Percentiles rank a stretch among this genome's conserved stretches.
Evolutionary conservation across 2,797 vertebrate genomes (phyloP).

Genomic region (Vultur gryphus): DNA sequence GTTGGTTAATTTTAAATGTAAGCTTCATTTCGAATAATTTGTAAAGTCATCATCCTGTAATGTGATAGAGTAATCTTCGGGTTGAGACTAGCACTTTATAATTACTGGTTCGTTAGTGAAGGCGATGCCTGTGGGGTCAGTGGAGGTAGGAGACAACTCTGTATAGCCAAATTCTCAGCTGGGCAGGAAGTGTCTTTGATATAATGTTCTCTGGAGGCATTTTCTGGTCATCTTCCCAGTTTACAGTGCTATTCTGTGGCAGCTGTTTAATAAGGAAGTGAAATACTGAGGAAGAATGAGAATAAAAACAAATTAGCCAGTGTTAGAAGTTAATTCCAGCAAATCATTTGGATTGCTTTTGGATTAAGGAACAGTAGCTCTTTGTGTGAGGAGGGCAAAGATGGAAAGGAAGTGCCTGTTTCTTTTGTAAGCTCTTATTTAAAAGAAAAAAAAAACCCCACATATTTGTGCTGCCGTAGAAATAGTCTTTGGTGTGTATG

Average conservation of each 20-base stretch:
- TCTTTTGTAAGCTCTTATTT: slow-evolving; percentile 34
- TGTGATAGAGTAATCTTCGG: background rate
- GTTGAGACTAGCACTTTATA: background rate
- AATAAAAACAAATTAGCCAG: slow-evolving; percentile 67
- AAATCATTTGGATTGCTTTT: slow-evolving; percentile 63
- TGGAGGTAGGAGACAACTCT: background rate
- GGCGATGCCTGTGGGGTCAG: slow-evolving; percentile 9
- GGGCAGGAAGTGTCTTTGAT: slow-evolving; percentile 56
- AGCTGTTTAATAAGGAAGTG: slow-evolving; percentile 70
- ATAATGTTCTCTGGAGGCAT: slow-evolving; percentile 36
- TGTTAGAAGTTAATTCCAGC: slow-evolving; percentile 68
- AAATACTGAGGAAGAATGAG: slow-evolving; percentile 52
- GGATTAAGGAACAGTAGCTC: slow-evolving; percentile 62
- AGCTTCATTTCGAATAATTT: background rate
- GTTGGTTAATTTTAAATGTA: background rate
- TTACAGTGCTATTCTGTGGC: slow-evolving; percentile 54
- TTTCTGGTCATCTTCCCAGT: slow-evolving; percentile 68
- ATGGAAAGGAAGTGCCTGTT: slow-evolving; percentile 38
- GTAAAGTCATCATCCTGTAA: background rate
- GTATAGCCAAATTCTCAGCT: slow-evolving; percentile 42
- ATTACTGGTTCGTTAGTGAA: background rate
- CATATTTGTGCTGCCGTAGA: background rate
- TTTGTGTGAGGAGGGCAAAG: slow-evolving; percentile 43
- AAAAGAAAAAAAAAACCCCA: background rate
- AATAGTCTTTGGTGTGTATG: background rate